phyloP scores from a whole-genome alignment of 2,888 invertebrate genomes.

The Cyclophora punctaria region DNA sequence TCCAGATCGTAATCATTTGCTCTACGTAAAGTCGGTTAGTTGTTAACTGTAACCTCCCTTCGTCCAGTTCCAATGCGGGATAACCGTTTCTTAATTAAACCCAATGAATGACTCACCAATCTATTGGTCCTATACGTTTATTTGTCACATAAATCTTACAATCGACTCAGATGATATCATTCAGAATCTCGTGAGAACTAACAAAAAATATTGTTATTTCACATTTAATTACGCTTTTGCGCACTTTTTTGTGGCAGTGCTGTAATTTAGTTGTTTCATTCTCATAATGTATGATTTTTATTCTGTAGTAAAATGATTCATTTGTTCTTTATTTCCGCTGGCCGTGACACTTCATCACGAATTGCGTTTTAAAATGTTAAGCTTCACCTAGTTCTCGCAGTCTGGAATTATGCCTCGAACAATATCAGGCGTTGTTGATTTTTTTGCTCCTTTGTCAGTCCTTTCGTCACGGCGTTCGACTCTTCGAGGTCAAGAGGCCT shows the following conservation, averaged over 20 bases:
- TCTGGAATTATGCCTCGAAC: slow-evolving; percentile 22
- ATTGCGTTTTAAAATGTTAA: slow-evolving; percentile 19
- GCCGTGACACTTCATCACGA: slow-evolving; percentile 30
- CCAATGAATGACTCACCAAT: too few species aligned
- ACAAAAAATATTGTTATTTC: too few species aligned
- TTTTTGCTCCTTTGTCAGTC: slow-evolving; percentile 38
- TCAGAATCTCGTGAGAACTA: too few species aligned
- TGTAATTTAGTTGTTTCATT: too few species aligned
- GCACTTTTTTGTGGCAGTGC: background rate
- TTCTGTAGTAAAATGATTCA: slow-evolving; percentile 9
- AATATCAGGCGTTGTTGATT: slow-evolving; percentile 27
- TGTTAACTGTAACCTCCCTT: too few species aligned
- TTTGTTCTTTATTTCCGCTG: slow-evolving; percentile 20
- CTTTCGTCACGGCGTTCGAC: slow-evolving; percentile 43
- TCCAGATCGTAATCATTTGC: too few species aligned
- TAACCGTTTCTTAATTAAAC: too few species aligned
- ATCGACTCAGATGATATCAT: too few species aligned
- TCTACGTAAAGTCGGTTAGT: too few species aligned
- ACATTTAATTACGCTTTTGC: background rate
- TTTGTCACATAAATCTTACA: too few species aligned
- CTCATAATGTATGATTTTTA: background rate
- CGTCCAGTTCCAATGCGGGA: too few species aligned
- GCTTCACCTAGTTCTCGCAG: slow-evolving; percentile 27
- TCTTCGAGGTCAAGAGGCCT: slow-evolving; percentile 46
- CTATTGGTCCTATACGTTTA: too few species aligned